phyloP scores from a whole-genome alignment of 2,113 vertebrate species.

The Ctenodactylus gundi region DNA sequence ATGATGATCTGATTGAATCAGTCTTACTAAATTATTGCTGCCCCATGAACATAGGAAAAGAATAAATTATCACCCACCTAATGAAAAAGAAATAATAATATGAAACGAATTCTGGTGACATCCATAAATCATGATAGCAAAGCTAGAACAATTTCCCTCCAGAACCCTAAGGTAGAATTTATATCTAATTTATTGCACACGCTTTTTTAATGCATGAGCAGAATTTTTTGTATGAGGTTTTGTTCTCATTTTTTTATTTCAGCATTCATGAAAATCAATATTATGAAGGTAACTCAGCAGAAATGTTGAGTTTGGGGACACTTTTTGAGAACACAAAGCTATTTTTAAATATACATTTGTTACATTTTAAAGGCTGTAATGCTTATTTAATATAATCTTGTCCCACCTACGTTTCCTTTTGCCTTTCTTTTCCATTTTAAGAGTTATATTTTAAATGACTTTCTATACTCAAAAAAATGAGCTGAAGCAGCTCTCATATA shows the following conservation, averaged over 20 bases:
- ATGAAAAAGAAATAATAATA: constrained; percentile 68
- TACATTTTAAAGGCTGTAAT: constrained; percentile 54
- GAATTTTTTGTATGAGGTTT: constrained; percentile 60
- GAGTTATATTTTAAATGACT: constrained; percentile 42
- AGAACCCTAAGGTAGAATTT: constrained; percentile 72
- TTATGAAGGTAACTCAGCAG: constrained; percentile 57
- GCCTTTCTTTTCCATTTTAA: constrained; percentile 21
- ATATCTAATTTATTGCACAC: constrained; percentile 71
- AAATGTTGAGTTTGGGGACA: constrained; percentile 48
- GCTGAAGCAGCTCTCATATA: constrained; percentile 57
- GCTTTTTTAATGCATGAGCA: constrained; percentile 1
- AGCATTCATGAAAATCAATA: constrained; percentile 72
- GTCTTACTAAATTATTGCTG: constrained; percentile 73
- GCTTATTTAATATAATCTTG: constrained; percentile 49
- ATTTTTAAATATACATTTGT: constrained; percentile 68
- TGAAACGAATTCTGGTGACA: constrained; percentile 74
- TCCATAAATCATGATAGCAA: constrained; percentile 74
- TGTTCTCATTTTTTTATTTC: constrained; percentile 65
- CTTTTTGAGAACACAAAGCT: constrained; percentile 50
- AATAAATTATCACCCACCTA: constrained; percentile 79
- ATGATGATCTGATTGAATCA: constrained; percentile 68
- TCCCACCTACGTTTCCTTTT: constrained; percentile 37
- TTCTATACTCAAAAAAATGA: constrained; percentile 30
- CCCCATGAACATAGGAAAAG: constrained; percentile 50
- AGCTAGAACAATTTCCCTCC: constrained; percentile 67